Base-by-base conservation (phyloP, 2,797 vertebrate species). In the Peromyscus aztecus region DNA sequence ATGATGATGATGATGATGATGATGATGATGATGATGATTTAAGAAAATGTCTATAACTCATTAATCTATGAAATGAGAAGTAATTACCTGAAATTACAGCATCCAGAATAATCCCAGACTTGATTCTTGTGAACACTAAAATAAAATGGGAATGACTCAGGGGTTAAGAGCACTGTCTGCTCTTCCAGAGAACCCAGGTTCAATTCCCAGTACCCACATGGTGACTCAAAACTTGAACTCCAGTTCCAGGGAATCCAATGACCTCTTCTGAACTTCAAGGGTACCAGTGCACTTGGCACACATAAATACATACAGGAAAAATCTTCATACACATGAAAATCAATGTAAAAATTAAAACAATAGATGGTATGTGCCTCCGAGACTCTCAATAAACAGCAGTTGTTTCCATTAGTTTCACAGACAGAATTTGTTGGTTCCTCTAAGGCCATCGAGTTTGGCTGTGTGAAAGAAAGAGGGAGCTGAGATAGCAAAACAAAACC, bases 391-490 rank as follows among this genome's bases (percentile, higher is more conserved):
- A 90, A 85, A 61, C 27, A 73, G 34, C 13, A 59, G 19, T 16
- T 61, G 29, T 76, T 90, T 86, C 89, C 91, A 65, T 89, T 81
- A 91, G 40, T 40, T 80, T 89, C 37, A 61, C 2, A 52, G 49
- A 86, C 40, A 89, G 40, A 95, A 83, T 57, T 52, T 23, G 69
- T 49, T 55, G 57, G 31, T 89, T 94, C 69, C 77, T 73, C 86
- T 24, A 75, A 78, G 10, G 34, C 16, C 75, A 75, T 89, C 69
- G 91, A 86, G 92, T 84, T 86, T 80, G 46, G 69, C 76, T 73
- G 23, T 83, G 23, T 29, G 80, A 59, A 83, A 73, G 89, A 71
- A 97, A 83, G 61, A 14, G 71, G 6, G 27, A 89, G 40, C 19
- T 75, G 69, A 78, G 40, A 46, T 52, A 76, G 92, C 34, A 81